Conservation (phyloP, 2,113 vertebrate species). For the Crotophaga sulcirostris region DNA sequence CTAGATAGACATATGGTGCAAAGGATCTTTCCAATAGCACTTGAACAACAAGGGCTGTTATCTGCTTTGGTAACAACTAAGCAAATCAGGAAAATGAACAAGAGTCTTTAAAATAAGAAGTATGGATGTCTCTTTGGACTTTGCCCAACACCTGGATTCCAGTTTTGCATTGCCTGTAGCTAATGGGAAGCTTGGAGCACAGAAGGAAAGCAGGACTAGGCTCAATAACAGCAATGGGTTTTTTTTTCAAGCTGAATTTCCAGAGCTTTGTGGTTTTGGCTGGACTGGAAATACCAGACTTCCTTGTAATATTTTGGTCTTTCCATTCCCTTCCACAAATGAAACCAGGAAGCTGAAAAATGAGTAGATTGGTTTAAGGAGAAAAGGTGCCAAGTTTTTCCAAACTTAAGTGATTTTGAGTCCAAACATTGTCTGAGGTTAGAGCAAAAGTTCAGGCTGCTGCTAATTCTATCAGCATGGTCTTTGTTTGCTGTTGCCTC, state of each 20-base stretch:
- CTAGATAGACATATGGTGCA: neutral
- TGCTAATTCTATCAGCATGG: conserved; percentile 5
- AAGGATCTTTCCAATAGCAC: neutral
- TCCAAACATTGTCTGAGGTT: neutral
- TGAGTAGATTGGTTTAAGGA: neutral
- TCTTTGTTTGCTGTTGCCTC: neutral
- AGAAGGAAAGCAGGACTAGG: neutral
- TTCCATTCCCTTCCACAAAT: conserved; percentile 29
- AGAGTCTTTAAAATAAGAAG: neutral
- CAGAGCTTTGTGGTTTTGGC: conserved; percentile 48
- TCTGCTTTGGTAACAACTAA: neutral
- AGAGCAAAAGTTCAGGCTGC: conserved; percentile 30
- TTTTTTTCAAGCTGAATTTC: conserved; percentile 12
- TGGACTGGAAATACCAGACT: conserved; percentile 26
- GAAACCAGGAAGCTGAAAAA: conserved; percentile 4
- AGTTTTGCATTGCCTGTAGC: neutral
- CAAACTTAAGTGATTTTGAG: neutral
- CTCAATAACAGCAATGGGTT: neutral
- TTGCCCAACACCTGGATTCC: neutral
- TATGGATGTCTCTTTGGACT: neutral
- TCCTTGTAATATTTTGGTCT: conserved; percentile 30
- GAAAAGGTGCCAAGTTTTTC: neutral
- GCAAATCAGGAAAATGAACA: neutral
- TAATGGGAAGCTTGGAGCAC: neutral
- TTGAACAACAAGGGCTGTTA: neutral